phyloP scores from a whole-genome alignment of 92 coral and sea anemone genomes.

The Scolanthus callimorphus region DNA sequence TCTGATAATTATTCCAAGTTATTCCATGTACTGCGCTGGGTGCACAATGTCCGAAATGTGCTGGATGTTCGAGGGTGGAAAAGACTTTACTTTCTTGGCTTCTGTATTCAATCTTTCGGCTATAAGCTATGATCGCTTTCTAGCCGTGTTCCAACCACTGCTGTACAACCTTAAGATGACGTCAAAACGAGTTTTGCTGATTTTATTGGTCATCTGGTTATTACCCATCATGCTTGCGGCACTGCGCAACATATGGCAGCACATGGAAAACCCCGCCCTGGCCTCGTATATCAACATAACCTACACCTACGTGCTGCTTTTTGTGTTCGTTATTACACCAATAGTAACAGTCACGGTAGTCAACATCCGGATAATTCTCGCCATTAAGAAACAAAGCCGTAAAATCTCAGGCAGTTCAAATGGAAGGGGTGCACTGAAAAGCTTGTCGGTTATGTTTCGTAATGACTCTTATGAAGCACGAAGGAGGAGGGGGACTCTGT shows the following conservation, averaged over 20 bases:
- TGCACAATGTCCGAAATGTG: slow-evolving; percentile 23
- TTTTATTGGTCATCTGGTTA: slow-evolving; percentile 32
- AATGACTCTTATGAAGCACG: slow-evolving; percentile 6
- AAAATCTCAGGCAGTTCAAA: background rate
- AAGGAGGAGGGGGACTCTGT: slow-evolving; percentile 32
- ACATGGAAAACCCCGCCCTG: background rate
- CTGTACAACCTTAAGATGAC: slow-evolving; percentile 39
- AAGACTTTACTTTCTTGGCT: slow-evolving; percentile 37
- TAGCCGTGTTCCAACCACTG: slow-evolving; percentile 47
- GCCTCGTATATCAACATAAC: background rate
- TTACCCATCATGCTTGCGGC: slow-evolving; percentile 41
- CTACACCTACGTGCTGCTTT: slow-evolving; percentile 4
- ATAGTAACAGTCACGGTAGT: background rate
- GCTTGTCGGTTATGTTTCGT: background rate
- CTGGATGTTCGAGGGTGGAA: slow-evolving; percentile 55
- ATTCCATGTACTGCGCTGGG: slow-evolving; percentile 40
- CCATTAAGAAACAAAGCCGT: slow-evolving; percentile 2
- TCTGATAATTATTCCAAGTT: slow-evolving; percentile 43
- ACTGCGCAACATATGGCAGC: slow-evolving; percentile 53
- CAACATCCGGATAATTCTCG: slow-evolving; percentile 10
- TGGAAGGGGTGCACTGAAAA: background rate
- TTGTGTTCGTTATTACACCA: slow-evolving; percentile 10
- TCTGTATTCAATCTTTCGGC: slow-evolving; percentile 44
- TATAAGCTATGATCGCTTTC: slow-evolving; percentile 50
- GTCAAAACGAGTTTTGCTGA: slow-evolving; percentile 18